These are phyloP conservation scores for Anguilla marmorata DNA, from an alignment of 2,797 vertebrate species.

Conservation along the genomic window DNA sequence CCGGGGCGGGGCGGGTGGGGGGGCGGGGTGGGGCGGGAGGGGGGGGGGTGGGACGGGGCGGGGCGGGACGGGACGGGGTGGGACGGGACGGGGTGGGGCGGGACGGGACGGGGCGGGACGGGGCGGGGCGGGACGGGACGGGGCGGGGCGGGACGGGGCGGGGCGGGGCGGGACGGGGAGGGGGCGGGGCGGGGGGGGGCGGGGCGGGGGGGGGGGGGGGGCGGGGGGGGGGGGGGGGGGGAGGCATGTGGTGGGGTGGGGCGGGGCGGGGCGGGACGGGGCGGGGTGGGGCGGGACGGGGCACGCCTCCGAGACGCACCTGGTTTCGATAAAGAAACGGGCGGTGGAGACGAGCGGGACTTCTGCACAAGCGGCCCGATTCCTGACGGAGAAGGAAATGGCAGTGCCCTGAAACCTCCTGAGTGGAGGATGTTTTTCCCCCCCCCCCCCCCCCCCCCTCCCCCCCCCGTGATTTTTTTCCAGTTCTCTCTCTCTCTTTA, in stretches of 20 bases:
- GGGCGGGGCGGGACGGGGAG: too few species aligned
- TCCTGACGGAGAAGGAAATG: constrained; percentile 38
- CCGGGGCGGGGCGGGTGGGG: too few species aligned
- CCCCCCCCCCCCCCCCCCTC: not conserved
- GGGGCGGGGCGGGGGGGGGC: too few species aligned
- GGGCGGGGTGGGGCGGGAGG: too few species aligned
- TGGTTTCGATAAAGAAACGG: constrained; percentile 50
- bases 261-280: too few species aligned
- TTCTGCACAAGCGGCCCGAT: constrained; percentile 12
- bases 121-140: too few species aligned
- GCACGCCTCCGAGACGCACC: not conserved
- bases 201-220: not conserved
- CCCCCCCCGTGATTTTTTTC: constrained; percentile 5
- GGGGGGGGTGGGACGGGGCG: too few species aligned
- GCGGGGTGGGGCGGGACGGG: too few species aligned
- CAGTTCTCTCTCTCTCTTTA: constrained; percentile 18
- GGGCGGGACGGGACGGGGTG: too few species aligned
- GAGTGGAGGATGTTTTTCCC: constrained; percentile 21
- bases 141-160: too few species aligned
- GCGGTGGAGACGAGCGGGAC: not conserved
- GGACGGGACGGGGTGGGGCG: too few species aligned
- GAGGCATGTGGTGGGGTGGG: not conserved
- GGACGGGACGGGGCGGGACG: too few species aligned
- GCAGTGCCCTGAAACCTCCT: constrained; percentile 32
- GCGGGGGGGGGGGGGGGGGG: not conserved